Evolutionary conservation across 2,888 invertebrate genomes (phyloP), one percentile per base, ranked within the genome.

Genomic region (Geotrupes spiniger): DNA sequence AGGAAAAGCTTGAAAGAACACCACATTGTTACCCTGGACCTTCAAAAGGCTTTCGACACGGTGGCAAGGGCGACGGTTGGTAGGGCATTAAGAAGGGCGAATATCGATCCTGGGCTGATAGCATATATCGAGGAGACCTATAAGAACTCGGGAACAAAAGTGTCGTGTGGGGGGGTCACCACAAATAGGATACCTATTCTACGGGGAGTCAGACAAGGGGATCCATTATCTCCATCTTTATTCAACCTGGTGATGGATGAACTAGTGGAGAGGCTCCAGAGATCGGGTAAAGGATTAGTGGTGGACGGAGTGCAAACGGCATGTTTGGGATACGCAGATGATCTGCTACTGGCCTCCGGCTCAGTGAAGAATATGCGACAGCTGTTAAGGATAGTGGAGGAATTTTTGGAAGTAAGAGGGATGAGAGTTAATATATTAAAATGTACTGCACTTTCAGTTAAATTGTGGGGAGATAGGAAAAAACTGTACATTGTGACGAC

Each of bases 271-370:
- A 6, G 14, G 8, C 11, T 33, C 33, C 1, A 6, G 6, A 10
- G 2, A 2, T 6, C 3, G 1, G 31, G 21, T 4, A 21, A 33
- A 3, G 33, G 33, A 9, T 15, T 33, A 8, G 0, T 10, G 1
- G 33, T 33, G 3, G 33, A 15, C 8, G 4, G 14, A 1, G 11
- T 8, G 33, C n/a, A 11, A 12, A 14, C 14, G 14, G 12, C 33
- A 3, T 33, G 33, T n/a, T n/a, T 55, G 9, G 57, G 46, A 1
- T 59, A 57, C 25, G 59, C 59, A 10, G 57, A 59, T 17, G 54
- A 59, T 25, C 29, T 58, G 10, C 21, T 58, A 4, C 28, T 59
- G 2, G 14, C 54, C 10, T 44, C 39, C 12, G 37, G 42, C 11
- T 36, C 41, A 1, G 17, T 37, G 6, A 36, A 43, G n/a, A 51